Evolutionary conservation across 2,888 invertebrate genomes (phyloP).

Genomic region (Athalia rosae): DNA sequence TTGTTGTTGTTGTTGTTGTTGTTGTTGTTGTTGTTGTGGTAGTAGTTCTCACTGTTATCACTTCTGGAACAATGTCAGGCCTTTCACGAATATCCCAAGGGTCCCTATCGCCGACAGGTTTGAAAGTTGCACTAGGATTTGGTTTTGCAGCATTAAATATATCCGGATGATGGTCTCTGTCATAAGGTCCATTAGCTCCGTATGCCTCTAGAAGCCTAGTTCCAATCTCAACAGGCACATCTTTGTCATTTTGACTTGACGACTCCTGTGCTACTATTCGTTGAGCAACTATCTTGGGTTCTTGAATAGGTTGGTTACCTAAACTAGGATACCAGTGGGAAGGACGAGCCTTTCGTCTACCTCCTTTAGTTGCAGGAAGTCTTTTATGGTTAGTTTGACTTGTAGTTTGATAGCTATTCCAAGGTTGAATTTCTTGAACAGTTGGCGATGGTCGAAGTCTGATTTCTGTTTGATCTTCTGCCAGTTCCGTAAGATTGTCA

Average conservation of each 20-base stretch:
- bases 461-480: background rate
- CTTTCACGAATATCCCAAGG: slow-evolving; percentile 63
- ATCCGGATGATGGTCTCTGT: slow-evolving; percentile 54
- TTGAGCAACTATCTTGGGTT: background rate
- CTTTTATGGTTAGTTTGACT: too few species aligned
- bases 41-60: slow-evolving; percentile 40
- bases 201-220: slow-evolving; percentile 64
- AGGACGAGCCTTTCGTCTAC: too few species aligned
- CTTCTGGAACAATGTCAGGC: slow-evolving; percentile 42
- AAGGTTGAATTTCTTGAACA: slow-evolving; percentile 55
- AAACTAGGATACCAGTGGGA: too few species aligned
- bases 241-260: background rate
- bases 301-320: too few species aligned
- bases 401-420: slow-evolving; percentile 21
- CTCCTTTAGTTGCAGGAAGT: too few species aligned
- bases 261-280: slow-evolving; percentile 3
- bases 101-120: slow-evolving; percentile 55
- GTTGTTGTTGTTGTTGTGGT: slow-evolving; percentile 46
- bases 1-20: slow-evolving; percentile 52
- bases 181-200: slow-evolving; percentile 62
- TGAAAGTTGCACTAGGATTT: slow-evolving; percentile 62
- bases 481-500: background rate
- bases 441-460: slow-evolving; percentile 8
- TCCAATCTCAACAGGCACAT: slow-evolving; percentile 47
- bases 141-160: slow-evolving; percentile 56